These are phyloP conservation scores for Drosophila kanapiae DNA, from an alignment of 1,140 invertebrate genomes.

Conservation along the genomic window DNA sequence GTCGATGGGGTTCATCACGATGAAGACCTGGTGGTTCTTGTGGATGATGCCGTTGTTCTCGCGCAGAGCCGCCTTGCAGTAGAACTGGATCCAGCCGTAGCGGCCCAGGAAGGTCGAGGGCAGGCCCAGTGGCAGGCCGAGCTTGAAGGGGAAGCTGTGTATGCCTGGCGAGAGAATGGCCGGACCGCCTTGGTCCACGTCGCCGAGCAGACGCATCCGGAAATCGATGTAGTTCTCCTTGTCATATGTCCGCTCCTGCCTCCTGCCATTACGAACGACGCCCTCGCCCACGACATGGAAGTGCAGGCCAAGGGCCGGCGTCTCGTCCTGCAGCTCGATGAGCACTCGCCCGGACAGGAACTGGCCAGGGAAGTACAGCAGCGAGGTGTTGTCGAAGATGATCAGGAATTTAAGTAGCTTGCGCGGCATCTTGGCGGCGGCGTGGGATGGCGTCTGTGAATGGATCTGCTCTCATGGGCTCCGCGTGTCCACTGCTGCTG, in stretches of 20 bases:
- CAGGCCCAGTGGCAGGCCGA: constrained; percentile 94
- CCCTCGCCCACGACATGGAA: constrained; percentile 98
- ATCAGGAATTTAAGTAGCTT: constrained; percentile 97
- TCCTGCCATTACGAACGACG: constrained; percentile 91
- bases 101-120: constrained; percentile 97
- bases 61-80: constrained; percentile 95
- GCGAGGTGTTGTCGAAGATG: constrained; percentile 96
- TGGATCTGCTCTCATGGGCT: constrained; percentile 19
- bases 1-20: constrained; percentile 98
- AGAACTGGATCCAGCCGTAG: constrained; percentile 98
- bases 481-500: neutral
- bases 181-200: constrained; percentile 91
- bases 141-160: constrained; percentile 97
- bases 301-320: constrained; percentile 94
- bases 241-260: constrained; percentile 94
- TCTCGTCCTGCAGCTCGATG: constrained; percentile 96
- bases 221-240: constrained; percentile 98
- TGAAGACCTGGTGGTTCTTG: constrained; percentile 98
- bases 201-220: constrained; percentile 95
- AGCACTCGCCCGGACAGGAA: constrained; percentile 96
- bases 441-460: neutral
- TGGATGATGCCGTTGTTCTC: constrained; percentile 96
- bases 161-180: constrained; percentile 96
- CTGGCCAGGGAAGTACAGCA: constrained; percentile 96
- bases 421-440: constrained; percentile 88